These are phyloP conservation scores for Hemiprocne comata DNA, from an alignment of 2,113 vertebrate species.

Conservation along the genomic window DNA sequence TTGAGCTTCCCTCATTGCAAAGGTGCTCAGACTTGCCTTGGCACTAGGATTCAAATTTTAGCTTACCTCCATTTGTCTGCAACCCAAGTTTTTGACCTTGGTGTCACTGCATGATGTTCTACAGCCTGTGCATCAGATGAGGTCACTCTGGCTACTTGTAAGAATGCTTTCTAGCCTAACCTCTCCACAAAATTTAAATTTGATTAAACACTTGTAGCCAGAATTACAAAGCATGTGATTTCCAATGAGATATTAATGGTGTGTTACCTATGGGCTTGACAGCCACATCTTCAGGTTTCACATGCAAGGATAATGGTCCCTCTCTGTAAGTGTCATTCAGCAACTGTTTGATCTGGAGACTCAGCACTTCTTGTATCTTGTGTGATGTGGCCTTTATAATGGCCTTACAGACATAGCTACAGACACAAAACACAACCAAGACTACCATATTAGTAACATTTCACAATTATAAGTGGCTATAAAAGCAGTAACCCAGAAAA, in stretches of 20 bases:
- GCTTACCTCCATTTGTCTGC: not conserved
- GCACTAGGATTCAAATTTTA: not conserved
- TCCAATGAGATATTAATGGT: not conserved
- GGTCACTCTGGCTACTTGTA: not conserved
- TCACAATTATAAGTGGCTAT: not conserved
- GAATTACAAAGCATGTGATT: not conserved
- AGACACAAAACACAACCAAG: not conserved
- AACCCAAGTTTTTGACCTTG: not conserved
- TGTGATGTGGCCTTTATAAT: slow-evolving; percentile 63
- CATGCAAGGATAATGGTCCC: not conserved
- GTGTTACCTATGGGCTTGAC: slow-evolving; percentile 69
- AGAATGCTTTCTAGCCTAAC: not conserved
- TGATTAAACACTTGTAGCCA: not conserved
- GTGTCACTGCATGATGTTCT: not conserved
- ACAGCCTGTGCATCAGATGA: not conserved
- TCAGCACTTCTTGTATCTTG: not conserved
- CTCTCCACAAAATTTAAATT: not conserved
- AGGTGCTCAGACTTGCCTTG: not conserved
- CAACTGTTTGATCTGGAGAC: slow-evolving; percentile 26
- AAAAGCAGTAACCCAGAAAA: not conserved
- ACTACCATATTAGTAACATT: not conserved
- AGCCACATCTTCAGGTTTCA: slow-evolving; percentile 23
- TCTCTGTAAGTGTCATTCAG: slow-evolving; percentile 14
- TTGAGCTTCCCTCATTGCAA: not conserved
- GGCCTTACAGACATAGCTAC: slow-evolving; percentile 60